phyloP scores from a whole-genome alignment of 2,113 vertebrate genomes.

The Lutjanus erythropterus region DNA sequence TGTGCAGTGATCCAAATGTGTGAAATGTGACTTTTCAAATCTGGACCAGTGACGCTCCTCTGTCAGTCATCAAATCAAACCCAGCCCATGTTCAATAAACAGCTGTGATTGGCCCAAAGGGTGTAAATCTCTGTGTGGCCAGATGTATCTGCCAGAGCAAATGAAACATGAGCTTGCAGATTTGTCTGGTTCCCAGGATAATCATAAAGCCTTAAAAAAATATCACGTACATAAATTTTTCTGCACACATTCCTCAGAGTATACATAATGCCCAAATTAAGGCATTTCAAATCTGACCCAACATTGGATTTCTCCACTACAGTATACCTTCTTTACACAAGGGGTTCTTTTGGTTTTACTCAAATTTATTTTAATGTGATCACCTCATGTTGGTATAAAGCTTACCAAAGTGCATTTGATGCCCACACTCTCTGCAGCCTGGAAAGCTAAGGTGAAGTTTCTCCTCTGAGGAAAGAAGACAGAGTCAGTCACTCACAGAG shows the following conservation, averaged over 20 bases:
- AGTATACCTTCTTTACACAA: neutral
- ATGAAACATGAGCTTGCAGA: too few relatives aligned
- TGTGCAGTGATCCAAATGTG: too few relatives aligned
- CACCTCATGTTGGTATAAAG: neutral
- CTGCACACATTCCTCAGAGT: neutral
- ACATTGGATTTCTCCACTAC: neutral
- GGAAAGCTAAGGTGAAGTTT: slow-evolving; percentile 97
- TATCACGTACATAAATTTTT: neutral
- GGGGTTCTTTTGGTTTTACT: neutral
- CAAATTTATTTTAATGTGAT: neutral
- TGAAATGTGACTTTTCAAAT: too few relatives aligned
- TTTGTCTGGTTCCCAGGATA: too few relatives aligned
- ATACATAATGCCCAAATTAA: neutral
- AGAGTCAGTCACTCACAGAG: slow-evolving; percentile 15
- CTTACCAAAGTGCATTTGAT: slow-evolving; percentile 98
- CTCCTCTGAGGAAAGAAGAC: slow-evolving; percentile 86
- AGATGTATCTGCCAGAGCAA: too few relatives aligned
- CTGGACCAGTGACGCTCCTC: too few relatives aligned
- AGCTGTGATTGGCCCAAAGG: too few relatives aligned
- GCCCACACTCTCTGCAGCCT: slow-evolving; percentile 97
- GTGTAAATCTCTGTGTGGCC: too few relatives aligned
- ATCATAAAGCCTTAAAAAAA: too few relatives aligned
- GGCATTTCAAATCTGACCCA: neutral
- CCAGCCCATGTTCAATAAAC: too few relatives aligned
- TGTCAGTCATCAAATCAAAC: too few relatives aligned